Evolutionary conservation across 2,888 invertebrate genomes (phyloP).

Genomic region (Lottia gigantea): DNA sequence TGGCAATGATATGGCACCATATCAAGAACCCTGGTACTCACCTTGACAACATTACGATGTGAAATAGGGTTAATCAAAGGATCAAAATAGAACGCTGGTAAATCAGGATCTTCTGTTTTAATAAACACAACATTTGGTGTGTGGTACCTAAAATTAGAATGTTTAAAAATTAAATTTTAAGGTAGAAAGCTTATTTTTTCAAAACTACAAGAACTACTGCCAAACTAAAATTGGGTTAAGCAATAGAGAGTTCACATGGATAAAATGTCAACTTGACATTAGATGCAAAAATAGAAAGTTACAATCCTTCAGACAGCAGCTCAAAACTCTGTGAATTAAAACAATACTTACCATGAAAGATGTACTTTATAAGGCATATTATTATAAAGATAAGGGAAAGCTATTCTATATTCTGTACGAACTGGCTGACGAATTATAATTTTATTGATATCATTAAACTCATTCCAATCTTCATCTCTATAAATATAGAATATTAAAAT

Average conservation of each 20-base stretch:
- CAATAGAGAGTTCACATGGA: too few relatives aligned
- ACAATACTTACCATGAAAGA: slow-evolving; percentile 87
- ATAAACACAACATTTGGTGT: slow-evolving; percentile 99
- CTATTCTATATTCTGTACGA: slow-evolving; percentile 98
- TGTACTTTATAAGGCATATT: slow-evolving; percentile 99
- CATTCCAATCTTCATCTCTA: slow-evolving; percentile 99
- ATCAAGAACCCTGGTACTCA: slow-evolving; percentile 31
- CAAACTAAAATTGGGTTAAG: too few relatives aligned
- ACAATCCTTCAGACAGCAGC: too few relatives aligned
- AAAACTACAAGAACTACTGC: too few relatives aligned
- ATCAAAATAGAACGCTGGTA: slow-evolving; percentile 99
- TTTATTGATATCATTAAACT: slow-evolving; percentile 99
- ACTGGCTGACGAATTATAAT: slow-evolving; percentile 99
- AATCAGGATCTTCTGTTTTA: slow-evolving; percentile 99
- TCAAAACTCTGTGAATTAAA: too few relatives aligned
- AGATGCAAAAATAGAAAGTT: too few relatives aligned
- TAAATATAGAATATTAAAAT: slow-evolving; percentile 54
- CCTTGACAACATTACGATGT: slow-evolving; percentile 72
- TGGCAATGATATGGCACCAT: too few relatives aligned
- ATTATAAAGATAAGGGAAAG: slow-evolving; percentile 98
- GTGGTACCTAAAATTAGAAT: slow-evolving; percentile 84
- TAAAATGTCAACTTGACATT: too few relatives aligned
- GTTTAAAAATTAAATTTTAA: too few relatives aligned
- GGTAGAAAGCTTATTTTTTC: too few relatives aligned
- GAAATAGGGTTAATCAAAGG: slow-evolving; percentile 99